phyloP scores from a whole-genome alignment of 1,140 invertebrate genomes.

The Tetramorium alpestre region DNA sequence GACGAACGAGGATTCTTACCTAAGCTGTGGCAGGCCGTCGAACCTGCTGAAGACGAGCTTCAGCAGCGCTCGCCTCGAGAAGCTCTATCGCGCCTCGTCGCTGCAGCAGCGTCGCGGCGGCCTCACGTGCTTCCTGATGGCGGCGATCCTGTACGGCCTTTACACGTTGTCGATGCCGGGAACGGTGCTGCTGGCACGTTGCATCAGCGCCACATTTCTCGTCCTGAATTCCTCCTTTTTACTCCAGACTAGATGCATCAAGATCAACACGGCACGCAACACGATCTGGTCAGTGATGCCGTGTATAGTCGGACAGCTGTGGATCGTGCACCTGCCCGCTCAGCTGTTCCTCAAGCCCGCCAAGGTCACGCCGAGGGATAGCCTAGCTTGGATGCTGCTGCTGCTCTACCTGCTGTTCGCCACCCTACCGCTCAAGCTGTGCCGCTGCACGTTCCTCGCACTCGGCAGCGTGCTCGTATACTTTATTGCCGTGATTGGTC shows the following conservation, averaged over 20 bases:
- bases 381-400: constrained; percentile 92
- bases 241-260: constrained; percentile 16
- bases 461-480: constrained; percentile 87
- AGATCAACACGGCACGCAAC: constrained; percentile 75
- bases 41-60: constrained; percentile 83
- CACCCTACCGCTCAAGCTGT: constrained; percentile 91
- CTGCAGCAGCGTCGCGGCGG: constrained; percentile 91
- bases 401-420: constrained; percentile 94
- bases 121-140: constrained; percentile 91
- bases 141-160: constrained; percentile 89
- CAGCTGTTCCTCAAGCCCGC: constrained; percentile 86
- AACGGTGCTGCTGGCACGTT: constrained; percentile 86
- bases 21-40: constrained; percentile 82
- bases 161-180: constrained; percentile 86
- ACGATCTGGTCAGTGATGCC: constrained; percentile 86
- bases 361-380: constrained; percentile 86
- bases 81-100: constrained; percentile 91
- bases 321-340: constrained; percentile 88
- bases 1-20: constrained; percentile 85
- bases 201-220: constrained; percentile 85
- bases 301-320: constrained; percentile 88
- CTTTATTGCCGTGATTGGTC: constrained; percentile 86
- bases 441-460: constrained; percentile 88
- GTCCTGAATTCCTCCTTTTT: constrained; percentile 85
- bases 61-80: constrained; percentile 87